Base-by-base conservation (phyloP, 2,888 invertebrate genomes). In the Griposia aprilina region DNA sequence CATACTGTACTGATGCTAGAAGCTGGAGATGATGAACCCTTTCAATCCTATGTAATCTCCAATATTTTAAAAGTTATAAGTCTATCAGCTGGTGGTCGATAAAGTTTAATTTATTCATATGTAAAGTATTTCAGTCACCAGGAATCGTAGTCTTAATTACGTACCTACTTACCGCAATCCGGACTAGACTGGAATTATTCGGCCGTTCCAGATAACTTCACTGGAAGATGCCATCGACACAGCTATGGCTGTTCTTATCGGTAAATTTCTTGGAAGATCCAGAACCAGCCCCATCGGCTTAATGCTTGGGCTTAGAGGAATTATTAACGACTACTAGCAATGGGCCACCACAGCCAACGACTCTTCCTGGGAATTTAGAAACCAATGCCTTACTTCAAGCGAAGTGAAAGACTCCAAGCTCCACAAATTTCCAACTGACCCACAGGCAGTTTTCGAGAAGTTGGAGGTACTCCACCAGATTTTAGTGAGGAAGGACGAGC, bases 331-430 rank as follows among this genome's bases (percentile, higher is more conserved):
- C 62, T 78, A 74, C 30, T 30, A 67, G 0, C 55, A 59, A 50
- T 82, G 83, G 83, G 83, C 78, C 3, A n/a, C 10, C 0, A 83
- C 83, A 57, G 82, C 71, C 1, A 74, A 82, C 7, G 82, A 82
- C 52, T 67, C 74, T 15, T 82, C 82, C 6, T 82, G 82, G 78
- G 70, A 82, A 67, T 78, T 48, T 26, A 66, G 0, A 41, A 55
- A 66, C 2, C 7, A 41, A 41, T 41, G 0, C 41, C 41, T 2
- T 36, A 36, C 30, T 36, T 36, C 30, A 82, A 82, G 26, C 48
- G 65, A 45, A 82, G 62, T 78, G 82, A 82, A 59, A 70, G 77
- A 59, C 74, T 78, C 4, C 74, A 52, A 20, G 74, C 66, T 48
- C 67, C 83, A 1, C 59, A 57, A 11, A 71, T 70, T 41, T 13